These are phyloP conservation scores for Caloenas nicobarica DNA, from an alignment of 2,113 vertebrate species.

Conservation along the genomic window DNA sequence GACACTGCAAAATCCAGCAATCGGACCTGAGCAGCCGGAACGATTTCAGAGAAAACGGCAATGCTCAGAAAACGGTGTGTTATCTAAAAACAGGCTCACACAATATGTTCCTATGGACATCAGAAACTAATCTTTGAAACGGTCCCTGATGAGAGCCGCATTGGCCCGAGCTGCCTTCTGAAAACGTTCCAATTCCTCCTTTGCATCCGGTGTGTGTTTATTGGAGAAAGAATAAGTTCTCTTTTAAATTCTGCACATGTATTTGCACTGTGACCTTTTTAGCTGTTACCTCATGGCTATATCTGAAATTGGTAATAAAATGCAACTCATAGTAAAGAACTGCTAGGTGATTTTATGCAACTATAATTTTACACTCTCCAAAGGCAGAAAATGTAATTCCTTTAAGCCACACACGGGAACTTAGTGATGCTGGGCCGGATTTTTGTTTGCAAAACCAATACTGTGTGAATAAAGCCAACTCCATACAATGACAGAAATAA, in stretches of 20 bases:
- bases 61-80: neutral
- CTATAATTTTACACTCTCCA: conserved; percentile 46
- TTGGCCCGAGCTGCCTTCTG: conserved; percentile 19
- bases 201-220: conserved; percentile 62
- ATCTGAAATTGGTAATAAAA: conserved; percentile 63
- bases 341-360: conserved; percentile 57
- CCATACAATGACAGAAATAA: neutral
- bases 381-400: conserved; percentile 49
- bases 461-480: neutral
- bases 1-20: conserved; percentile 34
- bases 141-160: conserved; percentile 28
- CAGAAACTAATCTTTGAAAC: conserved; percentile 65
- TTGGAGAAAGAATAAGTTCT: conserved; percentile 32
- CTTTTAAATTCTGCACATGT: conserved; percentile 40
- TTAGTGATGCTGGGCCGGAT: conserved; percentile 5
- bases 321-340: neutral
- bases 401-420: conserved; percentile 48
- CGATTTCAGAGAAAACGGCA: conserved; percentile 24
- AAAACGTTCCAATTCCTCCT: conserved; percentile 3
- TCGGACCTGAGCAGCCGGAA: conserved; percentile 10
- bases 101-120: neutral
- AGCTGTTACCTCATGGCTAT: conserved; percentile 44
- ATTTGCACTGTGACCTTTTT: conserved; percentile 48
- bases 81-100: neutral
- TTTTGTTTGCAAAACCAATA: conserved; percentile 31